These are phyloP conservation scores for Nebria salina DNA, from an alignment of 2,888 invertebrate species.

Conservation along the genomic window DNA sequence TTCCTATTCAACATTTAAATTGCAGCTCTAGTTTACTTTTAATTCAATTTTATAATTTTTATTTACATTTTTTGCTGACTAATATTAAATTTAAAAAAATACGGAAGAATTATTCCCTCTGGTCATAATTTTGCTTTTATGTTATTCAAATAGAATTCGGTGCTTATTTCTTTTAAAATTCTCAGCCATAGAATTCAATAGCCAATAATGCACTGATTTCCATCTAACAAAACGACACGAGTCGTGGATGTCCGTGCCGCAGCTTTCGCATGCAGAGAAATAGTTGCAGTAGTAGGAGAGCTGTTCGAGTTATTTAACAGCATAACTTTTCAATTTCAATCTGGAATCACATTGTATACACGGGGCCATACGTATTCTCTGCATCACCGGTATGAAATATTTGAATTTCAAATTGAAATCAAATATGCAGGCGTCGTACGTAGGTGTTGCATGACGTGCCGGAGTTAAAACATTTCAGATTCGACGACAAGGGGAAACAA, in stretches of 20 bases:
- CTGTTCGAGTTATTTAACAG: conserved; percentile 56
- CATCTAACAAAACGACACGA: not conserved
- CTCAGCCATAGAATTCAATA: not conserved
- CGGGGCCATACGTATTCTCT: conserved; percentile 46
- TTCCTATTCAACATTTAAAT: too few species aligned
- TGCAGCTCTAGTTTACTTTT: too few species aligned
- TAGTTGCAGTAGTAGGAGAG: conserved; percentile 4
- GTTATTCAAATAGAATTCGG: not conserved
- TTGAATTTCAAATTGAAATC: conserved; percentile 62
- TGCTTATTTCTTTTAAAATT: not conserved
- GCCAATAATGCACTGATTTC: not conserved
- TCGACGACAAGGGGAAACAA: conserved; percentile 11
- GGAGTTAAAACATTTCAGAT: conserved; percentile 57
- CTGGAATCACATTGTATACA: conserved; percentile 55
- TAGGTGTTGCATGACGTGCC: conserved; percentile 51
- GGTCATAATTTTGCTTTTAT: too few species aligned
- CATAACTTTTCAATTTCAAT: conserved; percentile 60
- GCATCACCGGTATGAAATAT: conserved; percentile 50
- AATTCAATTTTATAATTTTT: too few species aligned
- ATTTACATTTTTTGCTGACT: too few species aligned
- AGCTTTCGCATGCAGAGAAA: not conserved
- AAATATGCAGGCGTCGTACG: conserved; percentile 59
- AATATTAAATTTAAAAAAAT: too few species aligned
- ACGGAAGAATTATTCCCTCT: too few species aligned
- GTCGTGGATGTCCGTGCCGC: not conserved